Percentiles rank a stretch among this genome's conserved stretches.
Evolutionary conservation across 2,888 invertebrate species (phyloP).

Genomic region (Papilio gigon): DNA sequence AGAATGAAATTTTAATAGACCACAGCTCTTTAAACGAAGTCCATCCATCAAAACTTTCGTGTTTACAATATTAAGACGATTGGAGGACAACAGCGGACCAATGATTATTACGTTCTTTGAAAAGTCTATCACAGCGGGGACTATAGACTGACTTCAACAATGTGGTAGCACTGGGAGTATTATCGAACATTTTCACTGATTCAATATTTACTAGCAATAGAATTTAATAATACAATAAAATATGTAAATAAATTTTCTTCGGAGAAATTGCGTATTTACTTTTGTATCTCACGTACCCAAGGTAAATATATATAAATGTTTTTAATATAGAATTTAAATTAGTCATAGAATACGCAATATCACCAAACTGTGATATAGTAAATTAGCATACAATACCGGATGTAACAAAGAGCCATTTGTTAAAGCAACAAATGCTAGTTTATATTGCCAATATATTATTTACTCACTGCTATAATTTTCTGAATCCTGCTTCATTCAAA

Average conservation of each 20-base stretch:
- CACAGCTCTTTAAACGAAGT: background rate
- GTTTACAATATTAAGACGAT: too few relatives aligned
- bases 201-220: too few relatives aligned
- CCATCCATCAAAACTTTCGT: too few relatives aligned
- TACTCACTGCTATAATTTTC: conserved; percentile 34
- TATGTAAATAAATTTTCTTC: background rate
- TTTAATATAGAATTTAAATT: conserved; percentile 31
- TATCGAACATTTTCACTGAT: too few relatives aligned
- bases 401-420: conserved; percentile 39
- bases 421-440: conserved; percentile 36
- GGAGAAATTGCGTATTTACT: background rate
- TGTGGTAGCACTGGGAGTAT: too few relatives aligned
- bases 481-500: conserved; percentile 21
- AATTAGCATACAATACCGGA: conserved; percentile 40
- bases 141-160: too few relatives aligned
- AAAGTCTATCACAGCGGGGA: too few relatives aligned
- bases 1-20: background rate
- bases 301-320: conserved; percentile 21
- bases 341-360: background rate
- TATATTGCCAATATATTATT: conserved; percentile 34
- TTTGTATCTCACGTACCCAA: background rate
- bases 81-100: too few relatives aligned
- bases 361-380: conserved; percentile 30
- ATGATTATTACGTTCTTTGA: too few relatives aligned
- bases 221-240: too few relatives aligned